Evolutionary conservation across 2,888 invertebrate species (phyloP).

Genomic region (Amphipyra tragopoginis): DNA sequence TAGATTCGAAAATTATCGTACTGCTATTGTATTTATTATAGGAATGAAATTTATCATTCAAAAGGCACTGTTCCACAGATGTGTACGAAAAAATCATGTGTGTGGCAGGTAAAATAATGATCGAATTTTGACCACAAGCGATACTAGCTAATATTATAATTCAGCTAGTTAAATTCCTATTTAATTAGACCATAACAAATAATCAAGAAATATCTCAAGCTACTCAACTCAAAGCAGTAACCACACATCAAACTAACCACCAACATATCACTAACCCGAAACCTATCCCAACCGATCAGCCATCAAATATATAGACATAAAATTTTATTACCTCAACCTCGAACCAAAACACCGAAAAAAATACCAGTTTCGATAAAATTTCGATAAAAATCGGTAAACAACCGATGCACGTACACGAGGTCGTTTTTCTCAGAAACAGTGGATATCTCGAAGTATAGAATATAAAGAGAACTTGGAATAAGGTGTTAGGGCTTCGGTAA

Average conservation of each 20-base stretch:
- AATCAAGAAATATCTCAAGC: conserved; percentile 40
- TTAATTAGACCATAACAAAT: conserved; percentile 45
- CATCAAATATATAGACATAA: conserved; percentile 74
- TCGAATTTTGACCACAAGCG: no score
- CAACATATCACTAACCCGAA: conserved; percentile 24
- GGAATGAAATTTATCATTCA: no score
- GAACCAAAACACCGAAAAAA: conserved; percentile 55
- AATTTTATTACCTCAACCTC: conserved; percentile 73
- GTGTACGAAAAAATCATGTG: no score
- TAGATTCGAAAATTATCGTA: no score
- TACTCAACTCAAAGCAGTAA: conserved; percentile 29
- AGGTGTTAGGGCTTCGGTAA: conserved; percentile 58
- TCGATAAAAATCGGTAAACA: conserved; percentile 73
- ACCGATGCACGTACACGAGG: conserved; percentile 67
- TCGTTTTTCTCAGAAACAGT: conserved; percentile 58
- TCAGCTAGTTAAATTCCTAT: neutral
- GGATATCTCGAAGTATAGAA: conserved; percentile 56
- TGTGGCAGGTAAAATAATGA: no score
- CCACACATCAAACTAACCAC: conserved; percentile 27
- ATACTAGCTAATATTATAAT: no score
- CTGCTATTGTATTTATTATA: no score
- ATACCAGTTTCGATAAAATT: conserved; percentile 65
- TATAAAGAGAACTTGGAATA: conserved; percentile 59
- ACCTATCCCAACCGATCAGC: conserved; percentile 66
- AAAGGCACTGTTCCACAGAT: no score